Base-by-base conservation (phyloP, 92 coral and sea anemone genomes). In the Nematostella vectensis region DNA sequence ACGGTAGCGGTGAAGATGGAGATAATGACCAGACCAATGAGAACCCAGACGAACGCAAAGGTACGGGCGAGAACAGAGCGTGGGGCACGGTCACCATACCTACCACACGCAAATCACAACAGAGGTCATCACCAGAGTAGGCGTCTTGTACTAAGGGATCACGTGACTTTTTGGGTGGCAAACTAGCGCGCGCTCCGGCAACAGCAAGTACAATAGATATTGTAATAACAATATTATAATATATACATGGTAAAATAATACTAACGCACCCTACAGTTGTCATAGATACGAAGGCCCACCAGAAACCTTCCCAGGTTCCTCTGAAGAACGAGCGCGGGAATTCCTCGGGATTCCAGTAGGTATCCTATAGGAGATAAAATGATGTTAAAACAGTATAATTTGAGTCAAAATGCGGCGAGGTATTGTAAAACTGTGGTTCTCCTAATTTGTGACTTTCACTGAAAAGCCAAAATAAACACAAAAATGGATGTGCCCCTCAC, bases 251-350 rank as follows among this genome's bases (percentile, higher is more conserved):
- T n/a, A n/a, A n/a, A n/a, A n/a, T n/a, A n/a, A n/a, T n/a, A 15
- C 40, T 33, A 31, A 56, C 95, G 51, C 75, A 91, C 98, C 98
- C 98, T 12, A 91, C 98, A 58, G 98, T 91, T 47, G 98, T 91
- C 98, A 91, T 91, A 59, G 98, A 91, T 23, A 91, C 98, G 52
- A 91, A 91, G n/a, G 98, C 98, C 98, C 98, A 91, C 98, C 98
- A 91, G 53, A 91, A 91, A 29, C 98, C 98, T 71, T 91, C 98
- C 98, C 98, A 91, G 30, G 98, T 80, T 44, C 98, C 98, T 40
- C 77, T 88, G 88, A 91, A 91, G 68, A 91, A 91, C 23, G 98
- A 91, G 38, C 96, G 95, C 6, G 98, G 98, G 29, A 91, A 91
- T 47, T 91, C 98, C 29, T 91, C 95, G 17, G 98, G 98, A 65